A percentile compares a stretch with the other conserved stretches of the same genome.
Evolutionary conservation across 2,113 vertebrate genomes (phyloP).

Genomic region (Amphiprion ocellaris): DNA sequence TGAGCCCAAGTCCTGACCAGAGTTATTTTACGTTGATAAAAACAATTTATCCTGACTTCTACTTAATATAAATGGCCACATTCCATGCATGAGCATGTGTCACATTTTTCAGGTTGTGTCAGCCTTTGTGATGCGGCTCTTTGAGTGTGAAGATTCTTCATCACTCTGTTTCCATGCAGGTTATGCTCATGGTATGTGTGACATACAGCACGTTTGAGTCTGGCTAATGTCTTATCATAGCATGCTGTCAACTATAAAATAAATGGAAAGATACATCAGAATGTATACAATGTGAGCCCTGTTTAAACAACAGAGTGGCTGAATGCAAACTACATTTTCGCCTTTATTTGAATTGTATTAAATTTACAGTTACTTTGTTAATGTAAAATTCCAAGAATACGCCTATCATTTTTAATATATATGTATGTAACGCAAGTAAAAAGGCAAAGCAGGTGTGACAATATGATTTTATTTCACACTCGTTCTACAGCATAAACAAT

Average conservation of each 20-base stretch:
- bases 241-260: background rate
- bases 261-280: background rate
- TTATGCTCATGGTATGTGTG: background rate
- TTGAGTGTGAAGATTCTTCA: constrained; percentile 8
- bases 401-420: background rate
- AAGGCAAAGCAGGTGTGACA: constrained; percentile 1
- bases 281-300: background rate
- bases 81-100: background rate
- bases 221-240: constrained; percentile 3
- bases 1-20: background rate
- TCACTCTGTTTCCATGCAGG: background rate
- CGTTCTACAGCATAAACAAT: background rate
- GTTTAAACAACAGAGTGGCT: background rate
- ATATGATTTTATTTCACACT: constrained; percentile 34
- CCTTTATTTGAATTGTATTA: too few relatives aligned
- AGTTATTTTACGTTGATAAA: background rate
- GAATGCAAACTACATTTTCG: background rate
- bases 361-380: too few relatives aligned
- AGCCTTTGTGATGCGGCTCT: constrained; percentile 15
- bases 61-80: background rate
- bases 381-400: too few relatives aligned
- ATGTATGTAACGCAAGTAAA: background rate
- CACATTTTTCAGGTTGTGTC: constrained; percentile 9
- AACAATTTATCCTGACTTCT: background rate
- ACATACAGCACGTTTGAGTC: background rate